Evolutionary conservation across 1,140 invertebrate species (phyloP), one percentile per base, ranked within the genome.

Genomic region (Dinoponera quadriceps): DNA sequence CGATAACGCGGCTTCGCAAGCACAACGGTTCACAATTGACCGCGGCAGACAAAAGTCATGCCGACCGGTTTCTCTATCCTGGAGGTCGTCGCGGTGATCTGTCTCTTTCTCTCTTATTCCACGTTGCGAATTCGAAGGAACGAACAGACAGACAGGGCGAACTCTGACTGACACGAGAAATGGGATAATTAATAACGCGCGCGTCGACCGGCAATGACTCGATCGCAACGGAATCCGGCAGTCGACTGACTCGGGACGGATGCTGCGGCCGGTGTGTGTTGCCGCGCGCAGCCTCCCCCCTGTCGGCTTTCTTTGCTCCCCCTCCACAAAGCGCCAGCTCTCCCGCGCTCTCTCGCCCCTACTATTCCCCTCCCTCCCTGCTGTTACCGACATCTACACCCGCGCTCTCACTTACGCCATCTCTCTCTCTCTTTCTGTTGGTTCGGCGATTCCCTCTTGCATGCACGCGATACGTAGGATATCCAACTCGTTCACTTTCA

Each of bases 211-310:
- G 14, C 11, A 68, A 2, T 9, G 25, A 73, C n/a, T 33, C 63
- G 13, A 33, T 54, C 77, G 9, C 38, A 44, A 72, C 84, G 82
- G 59, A 66, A 84, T 78, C 77, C 85, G 85, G 73, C 81, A 89
- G 78, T 54, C 82, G 85, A 88, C 87, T 88, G 87, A 82, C 86
- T 77, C 77, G 65, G 49, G 69, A 62, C 87, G 88, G 87, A 89
- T 85, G 88, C 88, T 85, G 85, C 77, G 87, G 49, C 25, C 33
- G 69, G 20, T 81, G 59, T 59, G 66, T 74, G 84, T 86, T 88
- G 72, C 33, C 63, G 49, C 63, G 71, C 84, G 27, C 57, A 68
- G 51, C 65, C 51, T 54, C 63, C 22, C 82, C 74, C 59, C 55
- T 68, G 29, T 20, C 57, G 38, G 51, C 16, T 49, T 38, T 44